Evolutionary conservation across 2,797 vertebrate genomes (phyloP).

Genomic region (Nannoperca australis): DNA sequence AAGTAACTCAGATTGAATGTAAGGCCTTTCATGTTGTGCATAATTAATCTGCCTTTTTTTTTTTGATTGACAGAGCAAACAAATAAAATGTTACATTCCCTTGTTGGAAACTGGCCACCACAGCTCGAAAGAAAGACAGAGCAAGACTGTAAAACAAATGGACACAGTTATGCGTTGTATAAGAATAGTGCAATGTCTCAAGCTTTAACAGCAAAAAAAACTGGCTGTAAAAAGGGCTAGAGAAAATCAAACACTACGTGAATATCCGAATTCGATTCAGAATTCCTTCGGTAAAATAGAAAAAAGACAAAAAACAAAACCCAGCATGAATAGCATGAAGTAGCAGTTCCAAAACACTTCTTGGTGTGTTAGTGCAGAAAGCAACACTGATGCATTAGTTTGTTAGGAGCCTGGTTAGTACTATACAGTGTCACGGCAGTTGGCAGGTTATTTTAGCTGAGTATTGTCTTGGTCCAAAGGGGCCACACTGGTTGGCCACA

Average conservation of each 20-base stretch:
- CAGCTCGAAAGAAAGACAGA: constrained; percentile 42
- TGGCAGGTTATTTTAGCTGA: constrained; percentile 89
- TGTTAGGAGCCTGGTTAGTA: constrained; percentile 91
- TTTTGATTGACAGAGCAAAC: constrained; percentile 24
- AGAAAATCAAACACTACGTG: constrained; percentile 46
- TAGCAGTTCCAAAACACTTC: constrained; percentile 76
- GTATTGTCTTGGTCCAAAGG: constrained; percentile 84
- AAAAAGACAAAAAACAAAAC: constrained; percentile 27
- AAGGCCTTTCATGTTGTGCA: constrained; percentile 69
- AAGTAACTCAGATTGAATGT: constrained; percentile 42
- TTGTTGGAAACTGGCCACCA: constrained; percentile 50
- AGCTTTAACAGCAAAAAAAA: constrained; percentile 66
- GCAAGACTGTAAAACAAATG: constrained; percentile 54
- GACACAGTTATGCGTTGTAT: constrained; percentile 35
- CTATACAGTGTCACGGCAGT: constrained; percentile 85
- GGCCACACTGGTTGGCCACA: constrained; percentile 72
- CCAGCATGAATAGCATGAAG: constrained; percentile 47
- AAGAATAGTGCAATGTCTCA: constrained; percentile 79
- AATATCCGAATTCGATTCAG: constrained; percentile 23
- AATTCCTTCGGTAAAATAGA: constrained; percentile 37
- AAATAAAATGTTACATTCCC: constrained; percentile 41
- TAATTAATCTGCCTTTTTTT: constrained; percentile 34
- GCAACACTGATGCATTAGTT: constrained; percentile 89
- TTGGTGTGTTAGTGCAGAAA: constrained; percentile 87
- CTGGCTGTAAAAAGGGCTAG: constrained; percentile 47